Percentiles rank a stretch among this genome's conserved stretches.
Evolutionary conservation across 2,113 vertebrate genomes (phyloP).

Genomic region (Otolemur garnettii): DNA sequence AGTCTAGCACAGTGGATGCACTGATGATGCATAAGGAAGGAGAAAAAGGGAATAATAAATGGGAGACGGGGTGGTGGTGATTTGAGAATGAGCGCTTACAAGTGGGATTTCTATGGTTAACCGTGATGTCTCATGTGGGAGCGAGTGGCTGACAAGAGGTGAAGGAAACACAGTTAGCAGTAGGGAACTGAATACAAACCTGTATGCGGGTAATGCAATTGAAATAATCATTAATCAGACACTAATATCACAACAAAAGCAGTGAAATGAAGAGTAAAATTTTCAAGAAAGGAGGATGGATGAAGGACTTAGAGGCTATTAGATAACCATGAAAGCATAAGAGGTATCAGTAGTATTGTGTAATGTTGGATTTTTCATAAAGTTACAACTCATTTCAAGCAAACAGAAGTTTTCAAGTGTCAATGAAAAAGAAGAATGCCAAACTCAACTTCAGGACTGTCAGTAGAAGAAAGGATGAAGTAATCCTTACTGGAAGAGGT

Average conservation of each 20-base stretch:
- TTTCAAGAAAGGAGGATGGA: neutral
- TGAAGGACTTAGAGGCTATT: neutral
- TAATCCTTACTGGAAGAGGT: neutral
- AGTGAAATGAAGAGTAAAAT: neutral
- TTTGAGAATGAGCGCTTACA: neutral
- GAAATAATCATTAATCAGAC: neutral
- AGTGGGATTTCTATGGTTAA: neutral
- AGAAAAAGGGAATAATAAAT: neutral
- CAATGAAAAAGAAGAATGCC: neutral
- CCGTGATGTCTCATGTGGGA: neutral
- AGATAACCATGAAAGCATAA: neutral
- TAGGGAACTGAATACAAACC: neutral
- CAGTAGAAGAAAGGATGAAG: neutral
- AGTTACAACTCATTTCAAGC: neutral
- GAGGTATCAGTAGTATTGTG: neutral
- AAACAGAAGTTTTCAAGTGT: neutral
- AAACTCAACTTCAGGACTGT: rapidly evolving
- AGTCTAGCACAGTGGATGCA: neutral
- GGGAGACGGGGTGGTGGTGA: neutral
- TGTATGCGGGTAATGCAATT: neutral
- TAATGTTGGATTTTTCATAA: neutral
- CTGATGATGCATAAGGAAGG: neutral
- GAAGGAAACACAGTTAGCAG: neutral
- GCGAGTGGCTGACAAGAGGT: neutral
- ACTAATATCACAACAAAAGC: neutral